phyloP scores from a whole-genome alignment of 2,797 vertebrate species.

The Melanotaenia trifasciata region DNA sequence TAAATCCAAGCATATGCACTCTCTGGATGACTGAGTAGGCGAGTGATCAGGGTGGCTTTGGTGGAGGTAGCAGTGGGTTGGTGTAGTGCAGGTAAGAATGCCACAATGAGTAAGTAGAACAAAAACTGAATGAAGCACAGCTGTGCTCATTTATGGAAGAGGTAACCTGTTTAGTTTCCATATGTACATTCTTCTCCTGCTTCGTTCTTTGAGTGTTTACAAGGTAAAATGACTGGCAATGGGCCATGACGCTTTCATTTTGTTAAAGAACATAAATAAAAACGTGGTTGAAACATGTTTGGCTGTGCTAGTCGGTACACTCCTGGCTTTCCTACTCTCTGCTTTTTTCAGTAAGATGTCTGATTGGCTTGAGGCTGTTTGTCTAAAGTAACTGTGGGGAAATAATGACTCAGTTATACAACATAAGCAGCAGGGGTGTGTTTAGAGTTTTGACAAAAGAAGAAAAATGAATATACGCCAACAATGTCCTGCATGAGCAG shows the following conservation, averaged over 20 bases:
- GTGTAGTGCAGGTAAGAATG: neutral
- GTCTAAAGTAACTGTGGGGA: constrained; percentile 13
- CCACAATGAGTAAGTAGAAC: constrained; percentile 57
- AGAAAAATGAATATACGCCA: neutral
- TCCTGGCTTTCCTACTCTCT: neutral
- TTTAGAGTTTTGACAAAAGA: constrained; percentile 1
- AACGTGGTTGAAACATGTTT: constrained; percentile 13
- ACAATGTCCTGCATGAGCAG: neutral
- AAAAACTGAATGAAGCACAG: constrained; percentile 23
- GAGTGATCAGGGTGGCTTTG: constrained; percentile 6
- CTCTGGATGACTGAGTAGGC: constrained; percentile 11
- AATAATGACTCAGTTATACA: constrained; percentile 20
- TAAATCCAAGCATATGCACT: constrained; percentile 19
- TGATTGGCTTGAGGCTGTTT: constrained; percentile 1
- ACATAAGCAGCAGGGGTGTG: neutral
- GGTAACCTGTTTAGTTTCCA: neutral
- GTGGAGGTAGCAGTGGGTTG: neutral
- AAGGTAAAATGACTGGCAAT: constrained; percentile 7
- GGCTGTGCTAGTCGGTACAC: constrained; percentile 20
- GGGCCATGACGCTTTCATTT: constrained; percentile 1
- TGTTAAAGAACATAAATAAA: constrained; percentile 13
- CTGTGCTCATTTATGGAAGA: constrained; percentile 12
- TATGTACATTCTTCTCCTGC: constrained; percentile 5
- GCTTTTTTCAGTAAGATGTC: neutral
- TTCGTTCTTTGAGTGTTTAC: neutral